Base-by-base conservation (phyloP, 2,797 vertebrate species). In the Synaphobranchus kaupii region DNA sequence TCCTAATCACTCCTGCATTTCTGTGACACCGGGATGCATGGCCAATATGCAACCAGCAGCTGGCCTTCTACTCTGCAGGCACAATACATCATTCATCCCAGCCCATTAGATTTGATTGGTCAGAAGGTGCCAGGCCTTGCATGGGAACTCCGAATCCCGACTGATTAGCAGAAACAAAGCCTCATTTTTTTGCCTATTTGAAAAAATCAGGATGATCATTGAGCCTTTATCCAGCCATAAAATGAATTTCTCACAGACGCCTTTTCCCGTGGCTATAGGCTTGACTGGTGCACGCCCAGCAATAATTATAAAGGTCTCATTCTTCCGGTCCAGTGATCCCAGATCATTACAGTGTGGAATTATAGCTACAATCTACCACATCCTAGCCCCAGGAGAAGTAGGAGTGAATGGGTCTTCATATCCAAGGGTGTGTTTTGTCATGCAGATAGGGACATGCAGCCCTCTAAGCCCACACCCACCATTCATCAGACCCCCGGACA, bases 31-130 rank as follows among this genome's bases (percentile, higher is more conserved):
- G 47, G 73, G 22, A 76, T 76, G 71, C 34, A 39, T 20, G 15
- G 34, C 34, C 13, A 76, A 39, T 76, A 12, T 56, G 85, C 17
- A 22, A 28, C 73, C 34, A 28, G 31, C 76, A 6, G 50, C 52
- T 48, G 28, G 71, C n/a, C 31, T 52, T 34, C 85, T 82, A 86
- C 86, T 78, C 66, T 89, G 76, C 34, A 63, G 81, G 89, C 90
- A 92, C 90, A 92, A 92, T 89, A 86, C 89, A 88, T 91, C 88
- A 91, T 92, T 92, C 91, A 90, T 90, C 82, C 60, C 84, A 56
- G 58, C 86, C 87, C 87, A 80, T 88, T 88, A 85, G 87, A 56
- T 50, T 78, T 82, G 83, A 91, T 85, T 90, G 90, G 87, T 71
- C 73, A 84, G 78, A 89, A 91, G 88, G 85, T 88, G 85, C 85